Conservation (phyloP, 2,113 vertebrate genomes). For the Pedionomus torquatus region DNA sequence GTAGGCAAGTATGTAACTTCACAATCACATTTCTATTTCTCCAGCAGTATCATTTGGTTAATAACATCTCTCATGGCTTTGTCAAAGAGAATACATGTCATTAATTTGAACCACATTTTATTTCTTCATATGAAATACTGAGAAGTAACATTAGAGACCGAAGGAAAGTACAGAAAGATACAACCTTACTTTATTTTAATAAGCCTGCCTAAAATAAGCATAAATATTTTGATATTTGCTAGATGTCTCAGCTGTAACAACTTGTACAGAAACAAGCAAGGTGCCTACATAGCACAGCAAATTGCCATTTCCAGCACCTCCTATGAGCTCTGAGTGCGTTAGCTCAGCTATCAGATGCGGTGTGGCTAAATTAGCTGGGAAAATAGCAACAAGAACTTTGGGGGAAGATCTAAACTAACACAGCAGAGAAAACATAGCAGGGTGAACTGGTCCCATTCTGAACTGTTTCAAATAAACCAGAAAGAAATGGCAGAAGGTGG, state of each 20-base stretch:
- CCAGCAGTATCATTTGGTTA: constrained; percentile 5
- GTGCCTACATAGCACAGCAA: not conserved
- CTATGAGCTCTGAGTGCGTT: not conserved
- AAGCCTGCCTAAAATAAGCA: not conserved
- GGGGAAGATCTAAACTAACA: not conserved
- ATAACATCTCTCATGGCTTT: not conserved
- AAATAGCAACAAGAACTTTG: not conserved
- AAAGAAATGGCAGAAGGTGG: not conserved
- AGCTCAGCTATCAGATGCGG: not conserved
- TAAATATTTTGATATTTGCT: not conserved
- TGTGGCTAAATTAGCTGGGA: not conserved
- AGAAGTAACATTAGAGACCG: not conserved
- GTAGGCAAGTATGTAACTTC: not conserved
- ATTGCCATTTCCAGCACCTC: not conserved
- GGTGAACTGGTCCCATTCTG: not conserved
- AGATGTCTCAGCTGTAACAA: not conserved
- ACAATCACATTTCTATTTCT: not conserved
- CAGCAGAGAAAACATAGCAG: not conserved
- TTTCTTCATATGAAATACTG: not conserved
- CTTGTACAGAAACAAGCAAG: not conserved
- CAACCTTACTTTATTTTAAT: not conserved
- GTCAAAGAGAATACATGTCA: not conserved
- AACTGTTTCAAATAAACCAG: not conserved
- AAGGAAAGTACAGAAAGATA: not conserved
- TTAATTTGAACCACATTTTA: constrained; percentile 35